These are phyloP conservation scores for Toxotes chatareus DNA, from an alignment of 2,113 vertebrate species.

Conservation along the genomic window DNA sequence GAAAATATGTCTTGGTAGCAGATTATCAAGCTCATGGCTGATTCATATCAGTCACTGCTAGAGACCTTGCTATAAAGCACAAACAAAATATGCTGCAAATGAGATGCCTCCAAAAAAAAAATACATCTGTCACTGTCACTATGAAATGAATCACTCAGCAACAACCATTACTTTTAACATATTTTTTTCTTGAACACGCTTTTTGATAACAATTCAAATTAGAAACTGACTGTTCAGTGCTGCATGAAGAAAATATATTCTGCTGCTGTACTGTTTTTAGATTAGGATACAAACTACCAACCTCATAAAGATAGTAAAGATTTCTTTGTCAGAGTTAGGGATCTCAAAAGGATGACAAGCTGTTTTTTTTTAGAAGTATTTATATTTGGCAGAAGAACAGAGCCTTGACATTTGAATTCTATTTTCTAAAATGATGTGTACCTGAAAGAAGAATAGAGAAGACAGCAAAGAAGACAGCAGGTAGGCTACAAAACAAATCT, in stretches of 20 bases:
- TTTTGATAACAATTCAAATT: neutral
- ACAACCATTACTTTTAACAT: neutral
- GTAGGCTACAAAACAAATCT: neutral
- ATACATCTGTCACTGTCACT: neutral
- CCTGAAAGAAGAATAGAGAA: neutral
- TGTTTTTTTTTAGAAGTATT: constrained; percentile 15
- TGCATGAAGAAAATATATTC: neutral
- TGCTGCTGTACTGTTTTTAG: neutral
- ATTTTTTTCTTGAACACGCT: neutral
- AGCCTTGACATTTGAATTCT: neutral
- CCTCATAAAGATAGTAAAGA: neutral
- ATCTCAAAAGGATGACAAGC: neutral
- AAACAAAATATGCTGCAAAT: constrained; percentile 3
- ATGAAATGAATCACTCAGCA: neutral
- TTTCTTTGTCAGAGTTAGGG: neutral
- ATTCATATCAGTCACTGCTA: constrained; percentile 9
- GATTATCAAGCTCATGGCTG: constrained; percentile 5
- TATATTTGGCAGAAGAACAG: neutral
- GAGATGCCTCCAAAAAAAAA: neutral
- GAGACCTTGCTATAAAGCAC: neutral
- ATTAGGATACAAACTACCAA: neutral
- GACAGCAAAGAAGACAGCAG: too few species aligned
- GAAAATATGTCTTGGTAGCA: neutral
- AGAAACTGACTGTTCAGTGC: neutral
- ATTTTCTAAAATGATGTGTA: neutral